Evolutionary conservation across 2,888 invertebrate species (phyloP), one percentile per base, ranked within the genome.

Genomic region (Aphodius granarius): DNA sequence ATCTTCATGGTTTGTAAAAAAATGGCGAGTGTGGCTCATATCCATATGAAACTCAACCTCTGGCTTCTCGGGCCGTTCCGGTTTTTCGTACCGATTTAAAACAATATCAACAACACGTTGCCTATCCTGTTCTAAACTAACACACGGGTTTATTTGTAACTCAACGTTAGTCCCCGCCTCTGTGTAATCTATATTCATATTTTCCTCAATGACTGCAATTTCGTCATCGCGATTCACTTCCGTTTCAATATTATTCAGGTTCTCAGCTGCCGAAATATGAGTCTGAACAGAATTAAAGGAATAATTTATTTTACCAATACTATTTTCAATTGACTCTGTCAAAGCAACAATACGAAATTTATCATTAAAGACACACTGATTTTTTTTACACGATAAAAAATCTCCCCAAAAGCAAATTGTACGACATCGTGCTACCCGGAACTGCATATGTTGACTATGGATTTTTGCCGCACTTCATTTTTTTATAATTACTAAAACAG

Each of bases 1-100:
- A 71, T 17, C 80, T 73, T 43, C 80, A 71, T 0, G 80, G 78
- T n/a, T 74, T 73, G 73, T 72, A 77, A 73, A 66, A 70, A 22
- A 79, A 72, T 18, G 74, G 75, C 18, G 65, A 15, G 65, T 16
- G 66, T 17, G 17, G 15, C 63, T 63, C 4, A 78, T 73, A 20
- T 72, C 15, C 76, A 75, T 73, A 63, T 77, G 43, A 21, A 65
- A 66, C 21, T 76, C 23, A 22, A 62, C 63, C 5, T 62, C 71
- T 5, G 71, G 71, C 17, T 73, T 21, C n/a, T 9, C 13, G 1
- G 73, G 62, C 20, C 65, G n/a, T 3, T 71, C 16, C 4, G 63
- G 18, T 13, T 66, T 64, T 19, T 62, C 22, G 68, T 77, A 76
- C 22, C 43, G 43, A 43, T 43, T 43, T n/a, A 43, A 43, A 43